A percentile compares a stretch with the other conserved stretches of the same genome.
phyloP scores from a whole-genome alignment of 2,113 vertebrate species.

The Aplodontia rufa region DNA sequence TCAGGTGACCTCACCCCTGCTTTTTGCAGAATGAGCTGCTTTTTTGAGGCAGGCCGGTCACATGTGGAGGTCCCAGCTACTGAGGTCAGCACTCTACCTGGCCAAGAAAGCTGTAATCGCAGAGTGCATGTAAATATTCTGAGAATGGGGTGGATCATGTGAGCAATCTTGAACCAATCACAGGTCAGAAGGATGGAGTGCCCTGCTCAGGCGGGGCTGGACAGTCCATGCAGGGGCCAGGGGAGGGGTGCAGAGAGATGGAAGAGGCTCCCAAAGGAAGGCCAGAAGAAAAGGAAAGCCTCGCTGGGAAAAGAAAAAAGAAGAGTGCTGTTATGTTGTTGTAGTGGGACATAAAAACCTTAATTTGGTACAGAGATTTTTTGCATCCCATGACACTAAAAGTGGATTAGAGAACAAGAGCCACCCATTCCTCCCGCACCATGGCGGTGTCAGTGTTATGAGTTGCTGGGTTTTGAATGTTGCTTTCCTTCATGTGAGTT shows the following conservation, averaged over 20 bases:
- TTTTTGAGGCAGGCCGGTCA: not conserved
- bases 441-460: not conserved
- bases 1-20: not conserved
- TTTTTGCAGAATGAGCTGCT: not conserved
- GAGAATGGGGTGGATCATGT: slow-evolving; percentile 11
- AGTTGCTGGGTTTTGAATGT: not conserved
- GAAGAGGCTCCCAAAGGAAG: not conserved
- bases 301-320: not conserved
- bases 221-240: not conserved
- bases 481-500: not conserved
- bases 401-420: not conserved
- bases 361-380: not conserved
- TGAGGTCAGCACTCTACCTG: not conserved
- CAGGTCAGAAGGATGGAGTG: not conserved
- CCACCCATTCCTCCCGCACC: not conserved
- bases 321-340: not conserved
- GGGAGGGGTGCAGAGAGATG: not conserved
- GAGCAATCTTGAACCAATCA: not conserved
- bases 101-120: not conserved
- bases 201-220: not conserved
- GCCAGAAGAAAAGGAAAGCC: not conserved
- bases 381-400: not conserved
- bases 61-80: not conserved
- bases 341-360: not conserved
- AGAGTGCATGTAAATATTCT: not conserved